These are phyloP conservation scores for Chrysoperla carnea DNA, from an alignment of 1,140 invertebrate genomes.

Conservation along the genomic window DNA sequence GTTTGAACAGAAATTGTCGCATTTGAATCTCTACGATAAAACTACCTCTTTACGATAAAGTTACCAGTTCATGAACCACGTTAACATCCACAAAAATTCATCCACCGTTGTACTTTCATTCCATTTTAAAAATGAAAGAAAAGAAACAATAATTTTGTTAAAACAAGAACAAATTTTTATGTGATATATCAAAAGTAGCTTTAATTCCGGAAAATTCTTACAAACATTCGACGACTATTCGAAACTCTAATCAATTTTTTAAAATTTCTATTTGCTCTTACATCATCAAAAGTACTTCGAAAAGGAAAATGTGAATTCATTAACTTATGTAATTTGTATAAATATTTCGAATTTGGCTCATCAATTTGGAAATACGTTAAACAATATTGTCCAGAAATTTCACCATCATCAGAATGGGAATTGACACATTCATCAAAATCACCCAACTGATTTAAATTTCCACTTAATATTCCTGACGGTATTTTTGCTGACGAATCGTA, in stretches of 20 bases:
- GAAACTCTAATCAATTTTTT: background rate
- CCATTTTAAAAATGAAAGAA: too few species aligned
- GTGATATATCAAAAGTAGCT: too few species aligned
- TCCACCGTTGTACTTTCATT: too few species aligned
- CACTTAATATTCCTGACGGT: constrained; percentile 36
- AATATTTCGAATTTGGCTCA: constrained; percentile 19
- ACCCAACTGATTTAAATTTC: constrained; percentile 41
- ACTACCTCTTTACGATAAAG: too few species aligned
- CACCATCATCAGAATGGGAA: constrained; percentile 19
- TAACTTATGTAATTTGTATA: constrained; percentile 27
- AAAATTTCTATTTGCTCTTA: constrained; percentile 20
- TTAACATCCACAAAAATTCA: too few species aligned
- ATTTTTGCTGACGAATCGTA: constrained; percentile 39
- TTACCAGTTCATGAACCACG: too few species aligned
- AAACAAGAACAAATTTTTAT: too few species aligned
- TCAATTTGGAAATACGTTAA: constrained; percentile 32
- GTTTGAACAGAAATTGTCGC: too few species aligned
- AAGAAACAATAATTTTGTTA: too few species aligned
- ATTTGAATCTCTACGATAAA: too few species aligned
- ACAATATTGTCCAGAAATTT: constrained; percentile 34
- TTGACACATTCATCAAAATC: constrained; percentile 41
- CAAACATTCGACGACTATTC: too few species aligned
- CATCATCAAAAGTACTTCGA: constrained; percentile 37
- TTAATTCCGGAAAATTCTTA: too few species aligned
- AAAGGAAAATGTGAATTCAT: constrained; percentile 38